These are phyloP conservation scores for Corythornis vintsioides DNA, from an alignment of 2,113 vertebrate species.

Conservation along the genomic window DNA sequence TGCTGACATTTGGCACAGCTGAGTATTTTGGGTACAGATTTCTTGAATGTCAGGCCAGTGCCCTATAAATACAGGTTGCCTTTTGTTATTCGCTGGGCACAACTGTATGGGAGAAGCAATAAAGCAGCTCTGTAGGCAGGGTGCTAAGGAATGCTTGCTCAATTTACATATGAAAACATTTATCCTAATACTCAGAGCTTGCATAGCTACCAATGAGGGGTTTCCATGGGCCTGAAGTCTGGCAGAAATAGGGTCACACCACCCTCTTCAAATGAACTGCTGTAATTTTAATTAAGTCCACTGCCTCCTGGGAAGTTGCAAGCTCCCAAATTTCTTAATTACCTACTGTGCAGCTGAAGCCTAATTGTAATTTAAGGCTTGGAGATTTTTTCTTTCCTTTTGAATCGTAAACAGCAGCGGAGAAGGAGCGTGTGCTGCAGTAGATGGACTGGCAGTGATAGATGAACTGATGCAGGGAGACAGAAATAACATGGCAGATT, in stretches of 20 bases:
- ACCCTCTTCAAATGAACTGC: slow-evolving; percentile 45
- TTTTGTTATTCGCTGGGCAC: slow-evolving; percentile 55
- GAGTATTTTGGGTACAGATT: slow-evolving; percentile 29
- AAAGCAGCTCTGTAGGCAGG: slow-evolving; percentile 18
- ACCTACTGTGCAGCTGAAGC: slow-evolving; percentile 30
- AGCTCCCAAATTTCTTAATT: slow-evolving; percentile 63
- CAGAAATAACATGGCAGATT: slow-evolving; percentile 62
- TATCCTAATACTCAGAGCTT: slow-evolving; percentile 22
- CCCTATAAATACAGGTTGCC: slow-evolving; percentile 58
- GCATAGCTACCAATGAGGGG: slow-evolving; percentile 8
- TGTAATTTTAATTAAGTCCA: slow-evolving; percentile 65
- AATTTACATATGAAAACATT: slow-evolving; percentile 62
- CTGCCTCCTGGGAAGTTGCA: slow-evolving; percentile 58
- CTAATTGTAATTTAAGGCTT: background rate
- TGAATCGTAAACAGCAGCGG: slow-evolving; percentile 5
- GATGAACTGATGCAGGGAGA: slow-evolving; percentile 49
- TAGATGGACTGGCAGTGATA: slow-evolving; percentile 70
- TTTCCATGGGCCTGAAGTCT: slow-evolving; percentile 38
- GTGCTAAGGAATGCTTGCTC: slow-evolving; percentile 27
- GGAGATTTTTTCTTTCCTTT: background rate
- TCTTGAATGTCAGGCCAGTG: slow-evolving; percentile 54
- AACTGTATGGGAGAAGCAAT: slow-evolving; percentile 29
- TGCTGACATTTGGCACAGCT: slow-evolving; percentile 43
- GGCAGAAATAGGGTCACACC: slow-evolving; percentile 25
- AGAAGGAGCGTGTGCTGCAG: slow-evolving; percentile 39